Percentiles rank a stretch among this genome's conserved stretches.
Evolutionary conservation across 2,888 invertebrate species (phyloP).

Genomic region (Harmothoe impar): DNA sequence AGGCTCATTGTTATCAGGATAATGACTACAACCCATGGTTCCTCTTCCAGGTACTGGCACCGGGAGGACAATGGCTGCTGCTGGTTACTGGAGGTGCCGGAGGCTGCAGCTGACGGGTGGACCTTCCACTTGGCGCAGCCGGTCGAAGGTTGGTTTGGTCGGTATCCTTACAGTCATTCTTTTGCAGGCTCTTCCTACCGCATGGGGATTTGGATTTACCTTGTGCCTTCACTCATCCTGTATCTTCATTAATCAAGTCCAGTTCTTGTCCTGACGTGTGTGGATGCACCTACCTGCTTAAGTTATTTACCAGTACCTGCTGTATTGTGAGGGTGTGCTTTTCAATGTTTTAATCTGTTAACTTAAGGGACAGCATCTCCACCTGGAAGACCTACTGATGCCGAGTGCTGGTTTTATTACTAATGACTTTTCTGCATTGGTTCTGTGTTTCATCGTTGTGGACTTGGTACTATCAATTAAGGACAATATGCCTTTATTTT

Average conservation of each 20-base stretch:
- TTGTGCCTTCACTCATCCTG: neutral
- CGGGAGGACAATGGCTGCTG: conserved; percentile 80
- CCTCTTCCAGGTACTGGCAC: conserved; percentile 77
- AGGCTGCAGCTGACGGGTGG: conserved; percentile 73
- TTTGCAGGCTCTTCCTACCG: neutral
- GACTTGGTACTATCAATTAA: no score
- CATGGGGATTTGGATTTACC: neutral
- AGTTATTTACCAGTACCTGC: neutral
- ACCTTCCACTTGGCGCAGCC: conserved; percentile 79
- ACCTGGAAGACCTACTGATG: no score
- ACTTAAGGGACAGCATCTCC: no score
- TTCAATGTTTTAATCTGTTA: neutral
- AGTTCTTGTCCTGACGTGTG: neutral
- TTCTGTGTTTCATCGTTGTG: no score
- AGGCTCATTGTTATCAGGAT: no score
- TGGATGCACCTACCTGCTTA: no score
- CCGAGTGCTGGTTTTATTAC: no score
- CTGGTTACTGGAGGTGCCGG: conserved; percentile 76
- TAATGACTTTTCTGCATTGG: no score
- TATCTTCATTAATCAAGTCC: neutral
- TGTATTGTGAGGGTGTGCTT: neutral
- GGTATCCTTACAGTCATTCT: conserved; percentile 53
- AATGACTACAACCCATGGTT: no score
- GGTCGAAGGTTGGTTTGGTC: conserved; percentile 76
- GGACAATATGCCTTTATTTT: no score